These are phyloP conservation scores for Podotricha telesiphe DNA, from an alignment of 2,888 invertebrate species.

Conservation along the genomic window DNA sequence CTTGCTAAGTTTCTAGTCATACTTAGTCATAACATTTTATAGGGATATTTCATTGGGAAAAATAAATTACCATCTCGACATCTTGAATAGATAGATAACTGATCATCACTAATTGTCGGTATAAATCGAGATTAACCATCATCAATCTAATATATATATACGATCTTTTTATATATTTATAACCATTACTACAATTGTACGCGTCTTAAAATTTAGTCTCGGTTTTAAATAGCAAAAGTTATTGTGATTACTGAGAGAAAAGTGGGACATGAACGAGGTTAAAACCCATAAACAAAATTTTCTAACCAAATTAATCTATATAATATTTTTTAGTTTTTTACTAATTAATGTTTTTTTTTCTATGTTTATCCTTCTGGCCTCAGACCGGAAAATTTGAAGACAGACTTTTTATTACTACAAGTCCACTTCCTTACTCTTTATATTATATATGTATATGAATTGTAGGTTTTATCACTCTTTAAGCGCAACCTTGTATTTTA, in stretches of 20 bases:
- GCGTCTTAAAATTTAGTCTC: background rate
- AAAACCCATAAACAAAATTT: constrained; percentile 4
- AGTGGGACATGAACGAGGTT: constrained; percentile 21
- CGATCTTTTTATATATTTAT: too few species aligned
- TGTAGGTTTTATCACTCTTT: background rate
- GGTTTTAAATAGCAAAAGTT: background rate
- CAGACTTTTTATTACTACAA: background rate
- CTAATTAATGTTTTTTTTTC: too few species aligned
- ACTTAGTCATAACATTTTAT: background rate
- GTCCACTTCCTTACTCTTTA: background rate
- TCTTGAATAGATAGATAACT: too few species aligned
- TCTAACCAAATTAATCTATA: background rate
- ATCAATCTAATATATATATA: too few species aligned
- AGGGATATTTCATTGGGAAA: background rate
- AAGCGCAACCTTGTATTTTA: background rate
- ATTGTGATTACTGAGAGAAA: constrained; percentile 25
- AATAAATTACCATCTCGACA: background rate
- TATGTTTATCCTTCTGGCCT: background rate
- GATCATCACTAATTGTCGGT: too few species aligned
- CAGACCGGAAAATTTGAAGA: background rate
- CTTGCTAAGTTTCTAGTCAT: background rate
- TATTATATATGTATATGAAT: background rate
- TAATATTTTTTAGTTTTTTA: background rate
- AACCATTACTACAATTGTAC: background rate
- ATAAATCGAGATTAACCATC: background rate